Base-by-base conservation (phyloP, 2,888 invertebrate species). In the Acronicta leporina region DNA sequence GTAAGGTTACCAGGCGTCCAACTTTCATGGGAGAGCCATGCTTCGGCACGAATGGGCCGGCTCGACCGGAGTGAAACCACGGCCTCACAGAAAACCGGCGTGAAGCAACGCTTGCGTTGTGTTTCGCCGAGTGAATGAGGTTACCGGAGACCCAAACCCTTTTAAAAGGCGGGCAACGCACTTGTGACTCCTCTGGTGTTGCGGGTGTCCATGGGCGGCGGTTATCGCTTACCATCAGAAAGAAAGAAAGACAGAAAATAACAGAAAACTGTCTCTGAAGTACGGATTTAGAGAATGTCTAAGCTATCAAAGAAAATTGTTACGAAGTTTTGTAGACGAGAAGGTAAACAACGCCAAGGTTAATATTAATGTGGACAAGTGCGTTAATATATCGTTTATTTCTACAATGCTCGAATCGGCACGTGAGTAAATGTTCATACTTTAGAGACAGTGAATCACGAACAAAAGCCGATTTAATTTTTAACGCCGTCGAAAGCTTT, bases 271-370 rank as follows among this genome's bases (percentile, higher is more conserved):
- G 48, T 44, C 40, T 42, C 1, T n/a, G 42, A 54, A 57, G 43
- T 43, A 43, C 47, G 33, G 41, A 53, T 48, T 44, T 59, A 44
- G 1, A 50, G 43, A 14, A 54, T 60, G 47, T 62, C 25, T 40
- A 44, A 51, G 57, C 48, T 74, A 57, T 56, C 61, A 56, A 61
- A 63, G 60, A 66, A 70, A 74, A 47, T 45, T 61, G 43, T 55
- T 58, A 59, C 58, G 50, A 20, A 3, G 20, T 30, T 49, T 27
- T 40, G 68, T 67, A 51, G 67, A 73, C 41, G 61, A 44, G 14
- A 42, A 56, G 35, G 43, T 57, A 41, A 59, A 71, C 50, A 51
- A 56, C 9, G 54, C 45, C 63, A 73, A 73, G 59, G 73, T 60
- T 63, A 56, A n/a, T 53, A 56, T 50, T 60, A 6, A 38, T 43